These are phyloP conservation scores for Drosophila mimica DNA, from an alignment of 2,888 invertebrate genomes.

Conservation along the genomic window DNA sequence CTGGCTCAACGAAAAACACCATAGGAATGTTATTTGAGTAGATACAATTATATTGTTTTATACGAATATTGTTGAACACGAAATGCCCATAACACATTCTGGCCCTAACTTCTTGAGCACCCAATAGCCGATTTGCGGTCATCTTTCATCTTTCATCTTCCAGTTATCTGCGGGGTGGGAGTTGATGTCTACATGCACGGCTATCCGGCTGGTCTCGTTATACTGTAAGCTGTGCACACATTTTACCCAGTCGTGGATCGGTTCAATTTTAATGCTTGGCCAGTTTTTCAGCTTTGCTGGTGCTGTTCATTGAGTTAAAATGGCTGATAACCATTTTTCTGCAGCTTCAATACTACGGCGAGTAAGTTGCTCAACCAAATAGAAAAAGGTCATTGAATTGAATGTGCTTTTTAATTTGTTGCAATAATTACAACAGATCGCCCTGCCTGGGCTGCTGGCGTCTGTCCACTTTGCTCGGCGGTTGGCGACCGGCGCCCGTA, in stretches of 20 bases:
- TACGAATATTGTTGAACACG: constrained; percentile 46
- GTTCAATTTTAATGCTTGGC: constrained; percentile 78
- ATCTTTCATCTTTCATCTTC: constrained; percentile 72
- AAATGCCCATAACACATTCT: constrained; percentile 11
- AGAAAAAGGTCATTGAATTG: constrained; percentile 24
- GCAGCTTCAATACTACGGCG: constrained; percentile 85
- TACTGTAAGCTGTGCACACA: constrained; percentile 87
- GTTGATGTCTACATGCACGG: constrained; percentile 88
- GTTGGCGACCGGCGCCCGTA: constrained; percentile 83
- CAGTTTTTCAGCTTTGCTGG: constrained; percentile 87
- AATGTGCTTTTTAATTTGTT: constrained; percentile 55
- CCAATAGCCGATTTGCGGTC: constrained; percentile 58
- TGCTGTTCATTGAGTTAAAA: constrained; percentile 87
- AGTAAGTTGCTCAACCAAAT: constrained; percentile 68
- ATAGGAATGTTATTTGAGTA: constrained; percentile 54
- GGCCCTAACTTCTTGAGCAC: constrained; percentile 25
- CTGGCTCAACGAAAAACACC: constrained; percentile 29
- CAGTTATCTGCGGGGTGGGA: constrained; percentile 89
- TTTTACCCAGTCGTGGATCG: constrained; percentile 33
- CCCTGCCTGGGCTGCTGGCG: constrained; percentile 82
- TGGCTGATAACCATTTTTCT: constrained; percentile 89
- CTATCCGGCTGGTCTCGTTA: constrained; percentile 87
- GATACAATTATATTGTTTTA: constrained; percentile 61
- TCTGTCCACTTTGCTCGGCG: constrained; percentile 70
- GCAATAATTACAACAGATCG: constrained; percentile 73